Evolutionary conservation across 1,140 invertebrate species (phyloP), one percentile per base, ranked within the genome.

Genomic region (Formica exsecta): DNA sequence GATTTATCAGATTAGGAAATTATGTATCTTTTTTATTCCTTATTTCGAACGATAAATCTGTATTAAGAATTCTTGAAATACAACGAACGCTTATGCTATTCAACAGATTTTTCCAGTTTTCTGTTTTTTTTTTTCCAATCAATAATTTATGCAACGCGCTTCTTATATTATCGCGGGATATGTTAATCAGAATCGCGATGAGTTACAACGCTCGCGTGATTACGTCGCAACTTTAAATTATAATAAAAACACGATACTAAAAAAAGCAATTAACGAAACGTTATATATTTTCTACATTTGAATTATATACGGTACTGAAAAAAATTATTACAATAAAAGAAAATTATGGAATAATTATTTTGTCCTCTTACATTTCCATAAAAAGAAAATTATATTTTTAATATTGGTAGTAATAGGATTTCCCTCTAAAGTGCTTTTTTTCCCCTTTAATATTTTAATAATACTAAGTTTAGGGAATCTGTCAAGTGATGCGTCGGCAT

Each of bases 91-190:
- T 79, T 68, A 19, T 19, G 13, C 8, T n/a, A 32, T 2, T 66
- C 29, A 44, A 44, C 22, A 22, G 29, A 22, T 66, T 79, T 65
- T 8, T 13, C 1, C 25, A 32, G n/a, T 48, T 13, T 16, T 54
- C 32, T 19, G 16, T 1, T 48, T 48, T 70, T 70, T 70, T 48
- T 32, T 44, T 57, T 41, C 0, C 29, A 1, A 13, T 2, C 41
- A 19, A 48, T 68, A 76, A 86, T 87, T 86, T 70, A 86, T 87
- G 16, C 13, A 57, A 13, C 22, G 13, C 8, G 48, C 16, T 57
- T 6, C 16, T 54, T 36, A 29, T 8, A 70, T 57, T 80, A 80
- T 59, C 48, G 64, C 48, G n/a, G 9, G 9, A 80, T 68, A 68
- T 57, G 77, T 70, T 71, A 80, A 80, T 80, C 7, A 22, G 16